Base-by-base conservation (phyloP, 2,797 vertebrate genomes). In the Lepus oiostolus region DNA sequence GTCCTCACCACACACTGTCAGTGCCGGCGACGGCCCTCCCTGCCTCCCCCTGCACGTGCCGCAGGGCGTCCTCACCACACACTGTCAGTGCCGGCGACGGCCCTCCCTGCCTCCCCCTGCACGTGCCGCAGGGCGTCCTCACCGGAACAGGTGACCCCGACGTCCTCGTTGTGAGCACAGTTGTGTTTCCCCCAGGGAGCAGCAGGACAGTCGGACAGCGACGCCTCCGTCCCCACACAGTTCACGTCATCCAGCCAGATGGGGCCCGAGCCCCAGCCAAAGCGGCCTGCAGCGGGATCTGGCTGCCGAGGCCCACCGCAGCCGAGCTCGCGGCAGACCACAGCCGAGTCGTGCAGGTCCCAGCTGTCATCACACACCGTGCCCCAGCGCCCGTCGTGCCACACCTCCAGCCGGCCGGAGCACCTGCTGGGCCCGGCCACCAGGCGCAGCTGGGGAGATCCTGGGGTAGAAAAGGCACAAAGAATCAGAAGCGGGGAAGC, bases 151-250 rank as follows among this genome's bases (percentile, higher is more conserved):
- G 83, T 95, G 75, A 98, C 94, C 19, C 97, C 97, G 6, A 97
- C 97, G 13, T 98, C 98, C 79, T 98, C 98, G 5, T 98, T 98
- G 72, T 98, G 98, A 30, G 97, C 97, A 4, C 98, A 98, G 74
- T 98, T 97, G 93, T 97, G 96, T 12, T 96, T 97, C 14, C 97
- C 97, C 97, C 97, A 97, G 35, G 97, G 82, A 8, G 96, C 84
- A 0, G 97, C 95, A 0, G 93, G 95, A 72, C 98, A 98, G 86
- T 90, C 62, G 0, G 88, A 67, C 26, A 98, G 94, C 0, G 72
- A 88, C 1, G 67, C 83, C 93, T 98, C 98, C 0, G 77, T 95
- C 38, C 98, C 98, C 6, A 24, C 67, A 22, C 98, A 98, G 26
- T 82, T 76, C 35, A 98, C 96, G 0, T 98, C 97, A 0, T 97